These are phyloP conservation scores for Mobula hypostoma DNA, from an alignment of 2,113 vertebrate species.

Conservation along the genomic window DNA sequence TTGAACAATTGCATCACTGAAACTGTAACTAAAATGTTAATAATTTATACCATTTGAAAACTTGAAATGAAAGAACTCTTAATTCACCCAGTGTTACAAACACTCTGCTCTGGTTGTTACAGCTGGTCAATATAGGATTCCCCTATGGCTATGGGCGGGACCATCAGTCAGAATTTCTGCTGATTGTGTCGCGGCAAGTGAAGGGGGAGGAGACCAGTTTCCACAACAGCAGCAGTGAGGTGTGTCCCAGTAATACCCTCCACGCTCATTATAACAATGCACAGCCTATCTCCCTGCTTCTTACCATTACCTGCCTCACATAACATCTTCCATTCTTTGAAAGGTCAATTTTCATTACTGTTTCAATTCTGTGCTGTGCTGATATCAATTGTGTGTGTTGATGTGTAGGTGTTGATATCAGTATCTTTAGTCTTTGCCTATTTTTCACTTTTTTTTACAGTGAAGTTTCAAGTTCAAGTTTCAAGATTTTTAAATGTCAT, in stretches of 20 bases:
- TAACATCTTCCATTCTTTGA: conserved; percentile 14
- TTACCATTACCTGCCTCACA: conserved; percentile 40
- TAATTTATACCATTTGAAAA: not conserved
- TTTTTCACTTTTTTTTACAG: not conserved
- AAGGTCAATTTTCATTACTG: not conserved
- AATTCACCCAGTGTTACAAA: conserved; percentile 11
- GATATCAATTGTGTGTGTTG: not conserved
- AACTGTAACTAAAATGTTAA: not conserved
- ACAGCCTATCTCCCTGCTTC: conserved; percentile 57
- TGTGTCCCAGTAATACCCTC: conserved; percentile 69
- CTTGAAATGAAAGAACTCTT: not conserved
- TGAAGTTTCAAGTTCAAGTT: not conserved
- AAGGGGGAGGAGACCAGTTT: conserved; percentile 81
- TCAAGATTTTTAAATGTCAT: too few relatives aligned
- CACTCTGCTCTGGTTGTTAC: conserved; percentile 74
- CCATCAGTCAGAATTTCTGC: conserved; percentile 91
- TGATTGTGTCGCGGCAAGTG: conserved; percentile 90
- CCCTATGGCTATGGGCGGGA: conserved; percentile 70
- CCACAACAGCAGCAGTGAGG: conserved; percentile 81
- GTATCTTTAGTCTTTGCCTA: not conserved
- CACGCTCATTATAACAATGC: conserved; percentile 59
- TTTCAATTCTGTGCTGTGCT: not conserved
- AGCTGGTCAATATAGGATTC: conserved; percentile 87
- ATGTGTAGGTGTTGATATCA: not conserved
- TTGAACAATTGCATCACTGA: not conserved